phyloP scores from a whole-genome alignment of 2,113 vertebrate species.

The Zosterops pallidus region DNA sequence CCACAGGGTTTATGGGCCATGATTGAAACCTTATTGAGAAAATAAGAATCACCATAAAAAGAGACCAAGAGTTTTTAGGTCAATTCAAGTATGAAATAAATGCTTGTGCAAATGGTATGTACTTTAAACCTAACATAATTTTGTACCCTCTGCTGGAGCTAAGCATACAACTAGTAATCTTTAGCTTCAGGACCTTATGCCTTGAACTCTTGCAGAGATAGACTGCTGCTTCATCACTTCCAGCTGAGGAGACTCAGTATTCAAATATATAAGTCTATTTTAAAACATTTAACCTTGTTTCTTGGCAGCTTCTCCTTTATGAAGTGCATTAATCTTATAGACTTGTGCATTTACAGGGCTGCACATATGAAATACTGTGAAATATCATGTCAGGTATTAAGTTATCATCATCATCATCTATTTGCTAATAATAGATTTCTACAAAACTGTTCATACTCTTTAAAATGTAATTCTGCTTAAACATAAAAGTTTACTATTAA shows the following conservation, averaged over 20 bases:
- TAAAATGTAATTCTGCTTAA: background rate
- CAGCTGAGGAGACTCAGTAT: background rate
- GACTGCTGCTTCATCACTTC: background rate
- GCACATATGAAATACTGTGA: background rate
- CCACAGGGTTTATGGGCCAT: background rate
- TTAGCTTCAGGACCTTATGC: background rate
- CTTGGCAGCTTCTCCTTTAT: background rate
- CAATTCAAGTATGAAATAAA: background rate
- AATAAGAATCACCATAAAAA: background rate
- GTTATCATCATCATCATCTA: background rate
- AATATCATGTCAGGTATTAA: background rate
- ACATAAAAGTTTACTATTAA: background rate
- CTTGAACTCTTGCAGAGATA: background rate
- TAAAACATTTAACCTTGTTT: background rate
- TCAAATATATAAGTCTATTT: background rate
- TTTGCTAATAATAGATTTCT: background rate
- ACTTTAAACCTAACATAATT: background rate
- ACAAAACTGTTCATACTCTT: background rate
- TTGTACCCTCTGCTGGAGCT: background rate
- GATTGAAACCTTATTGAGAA: background rate
- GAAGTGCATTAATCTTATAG: background rate
- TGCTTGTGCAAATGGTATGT: background rate
- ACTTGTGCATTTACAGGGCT: background rate
- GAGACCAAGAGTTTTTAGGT: background rate
- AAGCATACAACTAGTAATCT: background rate